Evolutionary conservation across 2,113 vertebrate species (phyloP).

Genomic region (Etheostoma spectabile): DNA sequence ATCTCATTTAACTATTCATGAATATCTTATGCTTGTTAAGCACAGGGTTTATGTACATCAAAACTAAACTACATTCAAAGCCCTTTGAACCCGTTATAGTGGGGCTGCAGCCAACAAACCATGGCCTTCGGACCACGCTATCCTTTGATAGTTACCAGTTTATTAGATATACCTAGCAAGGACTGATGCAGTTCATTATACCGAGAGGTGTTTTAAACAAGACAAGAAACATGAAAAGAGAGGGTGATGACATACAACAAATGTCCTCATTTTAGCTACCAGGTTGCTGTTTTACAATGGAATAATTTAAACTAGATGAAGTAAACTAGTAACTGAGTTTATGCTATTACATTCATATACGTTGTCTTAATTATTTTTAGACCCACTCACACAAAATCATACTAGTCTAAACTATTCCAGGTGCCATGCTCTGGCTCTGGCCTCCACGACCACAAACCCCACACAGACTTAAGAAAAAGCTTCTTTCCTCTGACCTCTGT

Average conservation of each 20-base stretch:
- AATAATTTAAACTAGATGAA: no score
- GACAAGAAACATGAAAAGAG: not conserved
- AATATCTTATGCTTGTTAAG: not conserved
- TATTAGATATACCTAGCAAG: not conserved
- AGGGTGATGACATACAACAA: not conserved
- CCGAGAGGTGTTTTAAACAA: not conserved
- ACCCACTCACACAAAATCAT: not conserved
- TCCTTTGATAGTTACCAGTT: not conserved
- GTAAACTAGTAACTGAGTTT: not conserved
- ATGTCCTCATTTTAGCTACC: not conserved
- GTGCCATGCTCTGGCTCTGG: not conserved
- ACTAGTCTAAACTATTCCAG: not conserved
- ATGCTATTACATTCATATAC: no score
- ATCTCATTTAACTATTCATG: constrained; percentile 22
- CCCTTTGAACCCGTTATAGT: not conserved
- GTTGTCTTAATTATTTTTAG: no score
- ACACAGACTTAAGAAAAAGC: not conserved
- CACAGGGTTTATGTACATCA: not conserved
- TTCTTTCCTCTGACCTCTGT: constrained; percentile 3
- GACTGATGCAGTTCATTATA: not conserved
- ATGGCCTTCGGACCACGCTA: not conserved
- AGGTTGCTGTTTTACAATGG: not conserved
- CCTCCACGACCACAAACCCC: not conserved
- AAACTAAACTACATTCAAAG: constrained; percentile 19
- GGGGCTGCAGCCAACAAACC: not conserved